Base-by-base conservation (phyloP, 37 sponge, comb jelly and placozoan genomes). In the Chondrilla cf. caribensis region DNA sequence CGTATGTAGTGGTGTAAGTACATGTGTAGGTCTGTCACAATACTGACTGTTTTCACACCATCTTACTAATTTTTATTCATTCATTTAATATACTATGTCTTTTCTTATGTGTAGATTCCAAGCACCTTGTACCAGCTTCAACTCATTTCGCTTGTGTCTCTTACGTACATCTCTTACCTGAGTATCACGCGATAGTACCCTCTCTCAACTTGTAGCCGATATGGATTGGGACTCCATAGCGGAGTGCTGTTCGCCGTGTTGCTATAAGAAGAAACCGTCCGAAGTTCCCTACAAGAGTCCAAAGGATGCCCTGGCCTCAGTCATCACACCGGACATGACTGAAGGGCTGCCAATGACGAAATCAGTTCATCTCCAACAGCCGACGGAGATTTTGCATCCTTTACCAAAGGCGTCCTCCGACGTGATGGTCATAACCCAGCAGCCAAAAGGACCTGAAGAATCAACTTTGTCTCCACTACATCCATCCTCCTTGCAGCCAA, bases 261-360 rank as follows among this genome's bases (percentile, higher is more conserved):
- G 38, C 44, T 73, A 40, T 14, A 8, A 38, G 21, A 73, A 73
- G 7, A 47, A 47, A 11, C 51, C 51, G 9, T 32, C 7, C 25
- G 42, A 39, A 73, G 76, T 40, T 62, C 64, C 64, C 25, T 73
- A 73, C 76, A 55, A 55, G 79, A 55, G 19, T 4, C 59, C 79
- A 3, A 79, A 42, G 43, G 79, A 79, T 17, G 79, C 59, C 33
- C 43, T 43, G 51, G 79, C 79, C n/a, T 32, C 76, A 22, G 76
- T 73, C 41, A 40, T 73, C 43, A 39, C 76, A 22, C 76, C 76
- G 17, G 76, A 73, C 76, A 73, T 37, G 6, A 31, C 43, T 17
- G 44, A 39, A 39, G 44, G 24, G 36, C 42, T n/a, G 31, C 76
- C 76, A 73, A 38, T 73, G 76, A 73, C 76, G 8, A 37, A 39